A percentile compares a stretch with the other conserved stretches of the same genome.
Evolutionary conservation across 2,888 invertebrate species (phyloP).

Genomic region (Pandemis corylana): DNA sequence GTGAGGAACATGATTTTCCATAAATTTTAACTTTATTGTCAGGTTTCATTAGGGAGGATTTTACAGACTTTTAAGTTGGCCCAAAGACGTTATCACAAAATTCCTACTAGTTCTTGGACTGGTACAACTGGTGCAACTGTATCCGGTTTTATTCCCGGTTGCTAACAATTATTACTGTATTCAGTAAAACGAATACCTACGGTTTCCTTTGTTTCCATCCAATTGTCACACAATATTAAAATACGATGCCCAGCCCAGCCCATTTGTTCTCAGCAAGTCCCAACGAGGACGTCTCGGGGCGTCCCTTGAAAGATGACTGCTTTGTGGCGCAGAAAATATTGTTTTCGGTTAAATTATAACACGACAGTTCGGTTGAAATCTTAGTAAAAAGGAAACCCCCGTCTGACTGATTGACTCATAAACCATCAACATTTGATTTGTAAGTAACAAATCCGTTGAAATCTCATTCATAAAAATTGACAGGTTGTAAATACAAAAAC

Average conservation of each 20-base stretch:
- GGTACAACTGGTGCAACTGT: no score
- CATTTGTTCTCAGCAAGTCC: neutral
- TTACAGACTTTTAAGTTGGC: no score
- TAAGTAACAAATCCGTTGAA: no score
- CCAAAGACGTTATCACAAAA: no score
- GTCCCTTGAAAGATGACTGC: neutral
- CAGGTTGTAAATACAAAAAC: no score
- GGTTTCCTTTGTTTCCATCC: neutral
- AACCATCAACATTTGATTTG: no score
- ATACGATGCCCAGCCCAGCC: neutral
- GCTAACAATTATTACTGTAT: neutral
- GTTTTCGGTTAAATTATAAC: neutral
- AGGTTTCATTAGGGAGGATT: no score
- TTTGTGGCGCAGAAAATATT: neutral
- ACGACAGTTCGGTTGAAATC: neutral
- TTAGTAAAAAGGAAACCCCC: no score
- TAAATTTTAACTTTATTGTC: no score
- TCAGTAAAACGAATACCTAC: neutral
- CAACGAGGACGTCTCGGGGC: neutral
- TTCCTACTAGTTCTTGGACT: neutral
- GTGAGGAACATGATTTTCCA: no score
- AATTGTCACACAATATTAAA: conserved; percentile 8
- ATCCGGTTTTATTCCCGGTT: neutral
- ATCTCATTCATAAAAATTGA: no score
- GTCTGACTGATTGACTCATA: no score